These are phyloP conservation scores for Clostera curtula DNA, from an alignment of 2,888 invertebrate genomes.

Conservation along the genomic window DNA sequence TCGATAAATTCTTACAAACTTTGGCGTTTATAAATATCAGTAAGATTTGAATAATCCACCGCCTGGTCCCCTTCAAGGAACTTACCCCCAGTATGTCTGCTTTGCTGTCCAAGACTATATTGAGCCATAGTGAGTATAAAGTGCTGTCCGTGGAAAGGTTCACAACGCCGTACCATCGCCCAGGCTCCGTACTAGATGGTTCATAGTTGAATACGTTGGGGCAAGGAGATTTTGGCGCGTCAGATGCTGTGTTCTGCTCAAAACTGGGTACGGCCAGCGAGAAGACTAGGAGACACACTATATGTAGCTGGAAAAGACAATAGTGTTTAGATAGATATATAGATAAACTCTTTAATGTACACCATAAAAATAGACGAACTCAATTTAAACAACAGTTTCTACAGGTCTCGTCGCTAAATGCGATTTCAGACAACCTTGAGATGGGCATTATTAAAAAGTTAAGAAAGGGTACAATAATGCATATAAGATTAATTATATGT, in stretches of 20 bases:
- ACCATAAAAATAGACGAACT: no score
- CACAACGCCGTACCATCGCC: constrained; percentile 77
- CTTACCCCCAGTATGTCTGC: constrained; percentile 78
- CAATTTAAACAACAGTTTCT: no score
- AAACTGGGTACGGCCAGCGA: constrained; percentile 32
- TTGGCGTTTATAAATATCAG: not conserved
- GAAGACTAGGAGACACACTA: constrained; percentile 31
- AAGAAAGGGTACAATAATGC: no score
- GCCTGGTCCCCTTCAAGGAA: constrained; percentile 1
- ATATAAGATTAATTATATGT: no score
- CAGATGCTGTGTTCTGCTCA: constrained; percentile 28
- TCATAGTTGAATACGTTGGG: constrained; percentile 77
- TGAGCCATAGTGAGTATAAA: constrained; percentile 75
- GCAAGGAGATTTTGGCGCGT: constrained; percentile 68
- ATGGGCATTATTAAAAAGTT: no score
- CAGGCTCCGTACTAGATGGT: constrained; percentile 64
- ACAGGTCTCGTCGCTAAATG: no score
- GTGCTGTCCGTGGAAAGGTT: constrained; percentile 72
- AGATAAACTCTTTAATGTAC: no score
- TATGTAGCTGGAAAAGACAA: constrained; percentile 25
- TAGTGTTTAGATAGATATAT: no score
- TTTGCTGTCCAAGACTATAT: constrained; percentile 72
- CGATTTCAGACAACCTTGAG: no score
- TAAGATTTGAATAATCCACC: not conserved
- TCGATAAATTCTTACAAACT: no score